phyloP scores from a whole-genome alignment of 2,113 vertebrate genomes.

The Solea senegalensis region DNA sequence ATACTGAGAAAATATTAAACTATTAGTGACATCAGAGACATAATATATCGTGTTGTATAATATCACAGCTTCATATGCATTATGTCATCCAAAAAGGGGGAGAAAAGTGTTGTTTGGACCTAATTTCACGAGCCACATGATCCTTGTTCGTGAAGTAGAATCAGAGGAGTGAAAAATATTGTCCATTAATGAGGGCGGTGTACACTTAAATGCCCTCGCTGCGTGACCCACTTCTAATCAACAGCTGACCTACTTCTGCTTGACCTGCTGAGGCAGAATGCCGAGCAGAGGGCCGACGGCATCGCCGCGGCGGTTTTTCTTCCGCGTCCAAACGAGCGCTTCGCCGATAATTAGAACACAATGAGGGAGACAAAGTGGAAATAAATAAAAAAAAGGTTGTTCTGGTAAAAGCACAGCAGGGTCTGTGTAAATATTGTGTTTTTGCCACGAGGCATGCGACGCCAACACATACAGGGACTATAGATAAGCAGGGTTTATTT shows the following conservation, averaged over 20 bases:
- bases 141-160: constrained; percentile 2
- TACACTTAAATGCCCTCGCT: constrained; percentile 35
- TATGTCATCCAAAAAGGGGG: too few species aligned
- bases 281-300: constrained; percentile 10
- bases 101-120: too few species aligned
- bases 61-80: too few species aligned
- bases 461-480: constrained; percentile 6
- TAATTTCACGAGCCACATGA: too few species aligned
- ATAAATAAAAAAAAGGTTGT: constrained; percentile 19
- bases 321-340: constrained; percentile 13
- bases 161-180: constrained; percentile 49
- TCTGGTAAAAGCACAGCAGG: not conserved
- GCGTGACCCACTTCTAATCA: constrained; percentile 64
- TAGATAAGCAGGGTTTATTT: not conserved
- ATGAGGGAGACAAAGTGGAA: constrained; percentile 28
- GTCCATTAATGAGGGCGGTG: constrained; percentile 56
- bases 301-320: not conserved
- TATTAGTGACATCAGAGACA: too few species aligned
- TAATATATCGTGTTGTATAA: too few species aligned
- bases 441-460: not conserved
- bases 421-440: constrained; percentile 8
- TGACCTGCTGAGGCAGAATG: constrained; percentile 57
- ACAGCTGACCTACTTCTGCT: constrained; percentile 66
- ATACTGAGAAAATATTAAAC: constrained; percentile 6
- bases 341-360: constrained; percentile 15